phyloP scores from a whole-genome alignment of 2,113 vertebrate genomes.

The Daubentonia madagascariensis region DNA sequence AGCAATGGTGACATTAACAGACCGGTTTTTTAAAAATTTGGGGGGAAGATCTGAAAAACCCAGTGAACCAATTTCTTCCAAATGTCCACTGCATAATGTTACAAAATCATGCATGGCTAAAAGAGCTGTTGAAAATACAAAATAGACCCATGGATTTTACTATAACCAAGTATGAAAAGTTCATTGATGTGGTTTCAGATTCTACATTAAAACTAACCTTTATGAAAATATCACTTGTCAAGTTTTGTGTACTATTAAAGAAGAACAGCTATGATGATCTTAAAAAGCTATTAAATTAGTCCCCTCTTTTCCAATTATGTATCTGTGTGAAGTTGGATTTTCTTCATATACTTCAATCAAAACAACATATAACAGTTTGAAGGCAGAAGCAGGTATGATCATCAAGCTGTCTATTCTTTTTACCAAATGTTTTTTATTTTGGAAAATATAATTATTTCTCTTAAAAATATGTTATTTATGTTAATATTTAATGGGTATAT shows the following conservation, averaged over 20 bases:
- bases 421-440: background rate
- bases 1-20: background rate
- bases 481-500: background rate
- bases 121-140: background rate
- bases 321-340: background rate
- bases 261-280: background rate
- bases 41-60: background rate
- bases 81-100: background rate
- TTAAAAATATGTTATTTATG: background rate
- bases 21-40: background rate
- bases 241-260: background rate
- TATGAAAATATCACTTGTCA: background rate
- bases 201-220: background rate
- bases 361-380: background rate
- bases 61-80: background rate
- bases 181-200: background rate
- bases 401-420: background rate
- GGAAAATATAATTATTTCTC: slow-evolving; percentile 5
- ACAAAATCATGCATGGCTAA: background rate
- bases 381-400: background rate
- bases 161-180: background rate
- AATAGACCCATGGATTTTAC: background rate
- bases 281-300: background rate
- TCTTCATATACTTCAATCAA: background rate
- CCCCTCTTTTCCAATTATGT: background rate